These are phyloP conservation scores for Latheticus oryzae DNA, from an alignment of 2,888 invertebrate species.

Conservation along the genomic window DNA sequence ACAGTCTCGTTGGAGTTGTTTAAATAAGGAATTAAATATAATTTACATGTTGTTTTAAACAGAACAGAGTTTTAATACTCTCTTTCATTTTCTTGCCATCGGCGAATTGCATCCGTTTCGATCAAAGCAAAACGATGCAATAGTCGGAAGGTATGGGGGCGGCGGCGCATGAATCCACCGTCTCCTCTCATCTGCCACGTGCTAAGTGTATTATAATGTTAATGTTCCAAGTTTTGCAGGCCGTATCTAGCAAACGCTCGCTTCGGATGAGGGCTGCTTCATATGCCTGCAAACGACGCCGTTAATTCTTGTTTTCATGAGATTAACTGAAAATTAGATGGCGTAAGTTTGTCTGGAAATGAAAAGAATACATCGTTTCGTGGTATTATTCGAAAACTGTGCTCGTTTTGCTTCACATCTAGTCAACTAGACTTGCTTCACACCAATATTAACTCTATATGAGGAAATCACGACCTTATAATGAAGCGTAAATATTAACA, in stretches of 20 bases:
- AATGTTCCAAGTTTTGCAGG: conserved; percentile 64
- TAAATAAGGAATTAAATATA: conserved; percentile 38
- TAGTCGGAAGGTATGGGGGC: conserved; percentile 21
- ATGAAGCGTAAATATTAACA: conserved; percentile 61
- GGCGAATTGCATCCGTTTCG: conserved; percentile 10
- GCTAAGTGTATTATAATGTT: conserved; percentile 66
- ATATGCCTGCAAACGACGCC: conserved; percentile 66
- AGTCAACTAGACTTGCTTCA: conserved; percentile 49
- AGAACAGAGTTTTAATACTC: conserved; percentile 5
- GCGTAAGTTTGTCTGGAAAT: conserved; percentile 65
- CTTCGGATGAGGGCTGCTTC: conserved; percentile 60
- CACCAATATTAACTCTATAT: conserved; percentile 56
- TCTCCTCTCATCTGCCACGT: conserved; percentile 59
- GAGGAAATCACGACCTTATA: conserved; percentile 54
- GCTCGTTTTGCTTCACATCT: conserved; percentile 52
- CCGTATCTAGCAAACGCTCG: conserved; percentile 57
- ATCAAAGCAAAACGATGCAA: conserved; percentile 27
- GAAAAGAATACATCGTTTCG: conserved; percentile 64
- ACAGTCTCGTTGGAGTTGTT: conserved; percentile 43
- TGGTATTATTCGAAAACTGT: conserved; percentile 63
- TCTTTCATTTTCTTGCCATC: background rate
- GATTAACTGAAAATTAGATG: conserved; percentile 68
- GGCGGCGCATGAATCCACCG: conserved; percentile 14
- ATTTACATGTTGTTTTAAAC: conserved; percentile 34
- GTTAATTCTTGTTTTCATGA: conserved; percentile 67